These are phyloP conservation scores for Cantharis lateralis DNA, from an alignment of 2,888 invertebrate species.

Conservation along the genomic window DNA sequence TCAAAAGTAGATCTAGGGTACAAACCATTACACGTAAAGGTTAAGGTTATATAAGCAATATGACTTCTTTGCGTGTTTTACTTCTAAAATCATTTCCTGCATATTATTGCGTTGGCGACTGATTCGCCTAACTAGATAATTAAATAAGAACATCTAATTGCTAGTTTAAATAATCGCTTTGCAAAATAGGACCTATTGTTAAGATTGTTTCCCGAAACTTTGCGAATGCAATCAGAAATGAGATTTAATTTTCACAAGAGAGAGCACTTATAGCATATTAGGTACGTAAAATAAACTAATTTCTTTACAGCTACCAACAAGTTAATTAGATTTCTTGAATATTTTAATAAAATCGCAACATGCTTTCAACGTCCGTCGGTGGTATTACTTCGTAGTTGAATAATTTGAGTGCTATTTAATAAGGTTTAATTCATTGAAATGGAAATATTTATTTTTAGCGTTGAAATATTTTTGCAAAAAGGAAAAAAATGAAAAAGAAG, in stretches of 20 bases:
- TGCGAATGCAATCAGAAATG: slow-evolving; percentile 1
- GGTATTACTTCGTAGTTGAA: background rate
- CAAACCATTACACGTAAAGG: slow-evolving; percentile 5
- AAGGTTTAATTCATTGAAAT: background rate
- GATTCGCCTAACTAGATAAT: slow-evolving; percentile 7
- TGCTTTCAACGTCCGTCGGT: background rate
- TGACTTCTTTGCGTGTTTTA: slow-evolving; percentile 15
- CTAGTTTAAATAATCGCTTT: background rate
- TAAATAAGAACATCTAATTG: background rate
- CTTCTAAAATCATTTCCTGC: slow-evolving; percentile 16
- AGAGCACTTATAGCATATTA: background rate
- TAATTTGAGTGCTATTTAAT: background rate
- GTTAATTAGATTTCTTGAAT: slow-evolving; percentile 4
- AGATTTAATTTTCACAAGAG: background rate
- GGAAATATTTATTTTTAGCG: background rate
- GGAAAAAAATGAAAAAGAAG: background rate
- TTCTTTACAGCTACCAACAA: background rate
- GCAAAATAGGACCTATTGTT: background rate
- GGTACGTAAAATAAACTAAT: slow-evolving; percentile 2
- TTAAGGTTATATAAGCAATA: slow-evolving; percentile 14
- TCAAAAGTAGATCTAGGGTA: slow-evolving; percentile 2
- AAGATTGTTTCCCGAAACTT: background rate
- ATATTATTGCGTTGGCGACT: slow-evolving; percentile 9
- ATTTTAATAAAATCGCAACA: slow-evolving; percentile 2
- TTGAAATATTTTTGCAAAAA: background rate